Evolutionary conservation across 2,888 invertebrate genomes (phyloP), one percentile per base, ranked within the genome.

Genomic region (Monoplex corrugatus): DNA sequence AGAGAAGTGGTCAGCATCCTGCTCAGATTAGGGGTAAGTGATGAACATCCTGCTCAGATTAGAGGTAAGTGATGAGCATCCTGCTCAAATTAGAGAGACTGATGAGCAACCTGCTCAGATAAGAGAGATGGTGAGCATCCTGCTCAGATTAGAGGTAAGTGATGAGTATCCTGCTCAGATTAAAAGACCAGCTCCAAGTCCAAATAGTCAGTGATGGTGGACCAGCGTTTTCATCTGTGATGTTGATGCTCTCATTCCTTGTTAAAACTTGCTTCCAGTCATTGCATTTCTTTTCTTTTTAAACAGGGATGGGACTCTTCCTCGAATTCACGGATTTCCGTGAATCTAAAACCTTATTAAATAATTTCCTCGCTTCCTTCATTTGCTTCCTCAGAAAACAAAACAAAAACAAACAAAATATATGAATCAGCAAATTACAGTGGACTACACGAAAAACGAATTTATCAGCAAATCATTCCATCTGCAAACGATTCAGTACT

Each of bases 171-270:
- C 28, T 16, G 28, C 57, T 57, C 57, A 68, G n/a, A n/a, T n/a
- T n/a, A n/a, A n/a, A n/a, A n/a, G n/a, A n/a, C n/a, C n/a, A n/a
- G 10, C 78, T 80, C 78, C 78, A 80, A 80, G 78, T 80, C 78
- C 78, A 80, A 80, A 28, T 80, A 28, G 78, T 80, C 78, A 80
- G 43, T 40, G 78, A 43, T 35, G 75, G 75, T 43, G 23, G 23
- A 57, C 28, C 10, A 10, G 19, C 28, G 57, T 57, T 57, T 23
- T 57, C 28, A 57, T 57, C 28, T 57, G 19, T 57, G 28, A 57
- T 23, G 57, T 16, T 57, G 78, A 43, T 80, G 28, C 32, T 78
- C 19, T 32, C 38, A 16, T 1, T 40, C 43, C 32, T 80, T 32
- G 16, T 80, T 1, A 23, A 28, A 43, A 40, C 2, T 75, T 75